phyloP scores from a whole-genome alignment of 2,113 vertebrate species.

The Toxotes jaculatrix region DNA sequence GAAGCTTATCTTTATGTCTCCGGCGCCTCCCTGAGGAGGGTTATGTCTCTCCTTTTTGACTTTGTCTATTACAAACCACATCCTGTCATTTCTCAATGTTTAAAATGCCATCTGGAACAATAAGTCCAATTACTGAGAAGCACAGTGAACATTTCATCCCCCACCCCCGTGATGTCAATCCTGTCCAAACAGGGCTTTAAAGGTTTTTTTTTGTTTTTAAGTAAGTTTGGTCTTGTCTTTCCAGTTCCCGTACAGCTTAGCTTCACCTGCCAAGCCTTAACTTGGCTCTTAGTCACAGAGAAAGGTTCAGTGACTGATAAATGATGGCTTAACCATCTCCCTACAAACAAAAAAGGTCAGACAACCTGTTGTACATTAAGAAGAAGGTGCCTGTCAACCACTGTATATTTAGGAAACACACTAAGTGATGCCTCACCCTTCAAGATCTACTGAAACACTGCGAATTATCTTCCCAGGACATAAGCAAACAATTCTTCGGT shows the following conservation, averaged over 20 bases:
- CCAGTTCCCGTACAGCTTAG: neutral
- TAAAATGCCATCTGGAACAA: neutral
- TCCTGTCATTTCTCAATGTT: neutral
- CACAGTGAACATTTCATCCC: neutral
- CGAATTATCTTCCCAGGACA: neutral
- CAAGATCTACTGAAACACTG: neutral
- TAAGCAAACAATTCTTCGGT: no score
- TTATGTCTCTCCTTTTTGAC: neutral
- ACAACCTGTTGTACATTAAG: neutral
- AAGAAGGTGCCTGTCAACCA: neutral
- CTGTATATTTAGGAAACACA: neutral
- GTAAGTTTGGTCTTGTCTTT: neutral
- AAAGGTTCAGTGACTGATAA: neutral
- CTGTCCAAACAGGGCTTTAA: no score
- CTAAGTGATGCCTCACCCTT: neutral
- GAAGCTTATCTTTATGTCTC: no score
- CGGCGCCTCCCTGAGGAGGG: no score
- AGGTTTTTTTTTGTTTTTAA: neutral
- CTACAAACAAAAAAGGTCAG: neutral
- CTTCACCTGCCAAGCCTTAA: neutral
- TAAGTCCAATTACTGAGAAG: neutral
- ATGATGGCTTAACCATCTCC: neutral
- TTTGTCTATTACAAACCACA: neutral
- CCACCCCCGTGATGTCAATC: neutral
- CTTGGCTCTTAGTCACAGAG: neutral